phyloP scores from a whole-genome alignment of 2,888 invertebrate species.

The Caenorhabditis drosophilae region DNA sequence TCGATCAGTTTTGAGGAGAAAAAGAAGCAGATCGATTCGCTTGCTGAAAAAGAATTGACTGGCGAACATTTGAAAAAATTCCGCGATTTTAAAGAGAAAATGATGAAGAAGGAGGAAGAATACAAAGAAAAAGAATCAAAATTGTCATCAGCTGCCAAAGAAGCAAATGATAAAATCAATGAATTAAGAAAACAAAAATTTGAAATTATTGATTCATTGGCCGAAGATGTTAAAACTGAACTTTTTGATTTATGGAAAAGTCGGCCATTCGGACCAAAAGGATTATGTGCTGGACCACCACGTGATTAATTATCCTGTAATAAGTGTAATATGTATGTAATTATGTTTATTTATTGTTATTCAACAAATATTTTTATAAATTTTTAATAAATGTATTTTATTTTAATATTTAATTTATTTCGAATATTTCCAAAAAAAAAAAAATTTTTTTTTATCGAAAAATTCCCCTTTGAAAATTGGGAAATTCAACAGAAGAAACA shows the following conservation, averaged over 20 bases:
- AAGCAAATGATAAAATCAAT: constrained; percentile 51
- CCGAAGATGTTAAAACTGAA: constrained; percentile 44
- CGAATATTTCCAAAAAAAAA: no score
- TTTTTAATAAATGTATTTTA: no score
- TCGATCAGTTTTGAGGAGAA: constrained; percentile 40
- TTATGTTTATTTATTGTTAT: no score
- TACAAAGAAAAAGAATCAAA: constrained; percentile 51
- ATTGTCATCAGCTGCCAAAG: constrained; percentile 49
- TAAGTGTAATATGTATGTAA: no score
- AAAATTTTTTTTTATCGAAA: no score
- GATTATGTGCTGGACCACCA: no score
- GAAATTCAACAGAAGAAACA: no score
- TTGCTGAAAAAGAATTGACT: constrained; percentile 49
- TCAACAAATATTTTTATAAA: no score
- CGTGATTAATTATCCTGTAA: no score
- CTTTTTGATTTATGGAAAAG: constrained; percentile 45
- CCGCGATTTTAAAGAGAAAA: constrained; percentile 50
- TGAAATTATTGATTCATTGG: constrained; percentile 40
- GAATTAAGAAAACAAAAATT: constrained; percentile 50
- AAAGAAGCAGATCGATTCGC: constrained; percentile 44
- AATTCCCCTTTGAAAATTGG: no score
- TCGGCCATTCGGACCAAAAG: constrained; percentile 12
- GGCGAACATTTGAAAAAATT: constrained; percentile 53
- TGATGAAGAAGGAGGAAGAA: constrained; percentile 37
- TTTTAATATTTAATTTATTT: no score